Conservation (phyloP, 2,113 vertebrate species). For the Mesoclemmys tuberculata region DNA sequence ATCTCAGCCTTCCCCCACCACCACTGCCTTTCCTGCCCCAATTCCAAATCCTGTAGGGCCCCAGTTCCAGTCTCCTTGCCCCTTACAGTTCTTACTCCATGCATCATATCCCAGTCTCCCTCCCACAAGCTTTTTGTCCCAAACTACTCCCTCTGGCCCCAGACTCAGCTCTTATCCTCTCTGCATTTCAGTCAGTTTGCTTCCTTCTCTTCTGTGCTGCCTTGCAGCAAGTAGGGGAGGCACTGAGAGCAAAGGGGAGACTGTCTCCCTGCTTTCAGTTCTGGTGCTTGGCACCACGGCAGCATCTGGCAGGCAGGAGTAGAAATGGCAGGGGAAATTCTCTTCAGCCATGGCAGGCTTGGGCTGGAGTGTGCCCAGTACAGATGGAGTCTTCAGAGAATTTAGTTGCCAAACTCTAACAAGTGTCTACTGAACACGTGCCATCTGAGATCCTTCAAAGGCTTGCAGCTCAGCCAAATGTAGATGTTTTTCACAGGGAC, state of each 20-base stretch:
- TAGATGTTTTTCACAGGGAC: background rate
- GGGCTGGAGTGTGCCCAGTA: background rate
- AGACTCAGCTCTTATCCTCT: background rate
- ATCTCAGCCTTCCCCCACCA: background rate
- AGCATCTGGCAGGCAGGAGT: background rate
- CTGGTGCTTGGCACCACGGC: background rate
- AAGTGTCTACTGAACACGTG: background rate
- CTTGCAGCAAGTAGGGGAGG: rapidly evolving
- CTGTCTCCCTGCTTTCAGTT: background rate
- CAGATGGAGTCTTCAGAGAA: background rate
- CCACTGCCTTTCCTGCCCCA: background rate
- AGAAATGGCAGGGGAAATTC: background rate
- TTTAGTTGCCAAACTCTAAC: background rate
- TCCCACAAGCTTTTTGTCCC: background rate
- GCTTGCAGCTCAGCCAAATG: background rate
- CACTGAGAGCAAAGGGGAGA: rapidly evolving
- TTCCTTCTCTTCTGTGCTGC: rapidly evolving
- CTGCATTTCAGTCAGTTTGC: background rate
- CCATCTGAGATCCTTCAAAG: background rate
- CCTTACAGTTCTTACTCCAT: background rate
- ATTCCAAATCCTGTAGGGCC: background rate
- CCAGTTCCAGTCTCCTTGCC: background rate
- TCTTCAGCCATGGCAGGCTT: background rate
- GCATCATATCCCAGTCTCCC: background rate
- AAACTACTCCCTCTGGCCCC: background rate